Percentiles rank a stretch among this genome's conserved stretches.
Conservation (phyloP, 2,888 invertebrate genomes). For the Xanthia icteritia region DNA sequence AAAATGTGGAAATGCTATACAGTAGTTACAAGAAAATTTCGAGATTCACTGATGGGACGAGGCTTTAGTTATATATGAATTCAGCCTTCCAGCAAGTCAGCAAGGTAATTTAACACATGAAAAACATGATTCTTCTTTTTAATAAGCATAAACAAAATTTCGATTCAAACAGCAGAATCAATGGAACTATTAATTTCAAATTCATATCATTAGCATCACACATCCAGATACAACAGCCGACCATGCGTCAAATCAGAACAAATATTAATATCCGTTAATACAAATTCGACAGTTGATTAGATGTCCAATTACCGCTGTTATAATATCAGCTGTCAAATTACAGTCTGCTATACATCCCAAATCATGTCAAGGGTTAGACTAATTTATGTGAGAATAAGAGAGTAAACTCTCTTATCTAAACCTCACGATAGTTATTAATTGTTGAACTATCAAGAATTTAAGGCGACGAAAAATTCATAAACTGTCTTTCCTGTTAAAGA, state of each 20-base stretch:
- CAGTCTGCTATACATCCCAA: conserved; percentile 23
- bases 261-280: conserved; percentile 33
- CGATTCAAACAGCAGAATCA: neutral
- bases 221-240: neutral
- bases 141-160: neutral
- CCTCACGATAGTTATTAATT: neutral
- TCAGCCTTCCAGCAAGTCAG: neutral
- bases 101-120: neutral
- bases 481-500: neutral
- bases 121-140: neutral
- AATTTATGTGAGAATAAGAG: conserved; percentile 29
- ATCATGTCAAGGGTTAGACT: conserved; percentile 39
- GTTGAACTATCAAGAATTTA: neutral
- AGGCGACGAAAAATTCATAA: neutral
- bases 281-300: conserved; percentile 54
- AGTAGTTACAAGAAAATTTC: neutral
- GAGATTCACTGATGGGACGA: neutral
- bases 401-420: neutral
- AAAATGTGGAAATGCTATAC: neutral
- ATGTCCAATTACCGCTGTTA: conserved; percentile 49
- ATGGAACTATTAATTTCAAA: neutral
- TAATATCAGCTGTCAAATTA: conserved; percentile 60
- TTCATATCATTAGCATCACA: too few relatives aligned
- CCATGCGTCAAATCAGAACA: conserved; percentile 7
- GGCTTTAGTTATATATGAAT: neutral